phyloP scores from a whole-genome alignment of 1,140 invertebrate species.

The Pseudoatta argentina region DNA sequence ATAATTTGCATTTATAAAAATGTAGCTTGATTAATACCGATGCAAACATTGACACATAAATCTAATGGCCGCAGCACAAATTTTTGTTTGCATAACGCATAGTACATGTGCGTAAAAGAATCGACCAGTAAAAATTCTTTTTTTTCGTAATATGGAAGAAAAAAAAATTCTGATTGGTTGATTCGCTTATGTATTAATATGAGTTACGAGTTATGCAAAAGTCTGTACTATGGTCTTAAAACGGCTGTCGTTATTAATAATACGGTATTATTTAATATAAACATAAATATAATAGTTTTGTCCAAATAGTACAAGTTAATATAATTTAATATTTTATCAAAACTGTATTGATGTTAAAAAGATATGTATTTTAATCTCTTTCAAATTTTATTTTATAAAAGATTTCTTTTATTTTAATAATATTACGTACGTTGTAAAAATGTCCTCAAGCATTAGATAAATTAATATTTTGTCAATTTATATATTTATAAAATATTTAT shows the following conservation, averaged over 20 bases:
- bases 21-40: not conserved
- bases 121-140: no score
- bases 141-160: no score
- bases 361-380: not conserved
- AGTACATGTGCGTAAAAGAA: no score
- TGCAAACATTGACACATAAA: no score
- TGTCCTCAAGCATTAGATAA: not conserved
- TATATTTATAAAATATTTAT: constrained; percentile 16
- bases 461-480: not conserved
- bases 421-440: not conserved
- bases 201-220: no score
- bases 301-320: not conserved
- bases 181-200: no score
- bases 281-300: not conserved
- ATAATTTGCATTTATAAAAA: constrained; percentile 28
- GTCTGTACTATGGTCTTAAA: not conserved
- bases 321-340: not conserved
- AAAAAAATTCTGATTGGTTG: no score
- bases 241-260: constrained; percentile 5
- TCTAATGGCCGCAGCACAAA: no score
- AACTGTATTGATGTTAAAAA: not conserved
- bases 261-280: not conserved
- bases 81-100: no score
- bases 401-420: not conserved
- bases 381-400: not conserved